These are phyloP conservation scores for Sepioteuthis lessoniana DNA, from an alignment of 2,888 invertebrate genomes.

Conservation along the genomic window DNA sequence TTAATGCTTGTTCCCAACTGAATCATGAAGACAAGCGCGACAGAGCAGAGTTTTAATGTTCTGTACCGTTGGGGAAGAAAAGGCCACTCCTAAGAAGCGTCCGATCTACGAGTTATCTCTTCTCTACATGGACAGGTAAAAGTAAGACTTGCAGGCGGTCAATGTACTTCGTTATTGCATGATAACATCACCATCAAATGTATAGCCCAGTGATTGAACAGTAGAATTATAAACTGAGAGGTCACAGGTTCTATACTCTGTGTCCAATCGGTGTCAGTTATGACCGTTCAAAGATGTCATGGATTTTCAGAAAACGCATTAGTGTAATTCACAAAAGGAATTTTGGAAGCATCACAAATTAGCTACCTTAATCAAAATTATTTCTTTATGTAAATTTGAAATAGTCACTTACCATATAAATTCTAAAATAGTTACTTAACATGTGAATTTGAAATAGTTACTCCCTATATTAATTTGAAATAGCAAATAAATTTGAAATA, in stretches of 20 bases:
- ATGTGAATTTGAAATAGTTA: too few species aligned
- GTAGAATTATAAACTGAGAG: neutral
- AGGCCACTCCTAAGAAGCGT: neutral
- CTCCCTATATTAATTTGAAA: too few species aligned
- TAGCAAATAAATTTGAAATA: too few species aligned
- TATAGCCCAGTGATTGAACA: neutral
- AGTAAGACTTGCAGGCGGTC: neutral
- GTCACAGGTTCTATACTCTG: neutral
- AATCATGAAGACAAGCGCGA: slow-evolving; percentile 36
- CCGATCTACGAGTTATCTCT: neutral
- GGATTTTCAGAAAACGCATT: too few species aligned
- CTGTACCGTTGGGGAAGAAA: slow-evolving; percentile 35
- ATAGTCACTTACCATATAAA: too few species aligned
- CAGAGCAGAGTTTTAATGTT: slow-evolving; percentile 47
- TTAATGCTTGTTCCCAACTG: slow-evolving; percentile 43
- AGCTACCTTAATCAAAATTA: too few species aligned
- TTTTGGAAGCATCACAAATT: too few species aligned
- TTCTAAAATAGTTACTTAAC: too few species aligned
- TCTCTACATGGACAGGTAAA: slow-evolving; percentile 20
- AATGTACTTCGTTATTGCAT: neutral
- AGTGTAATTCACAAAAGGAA: too few species aligned
- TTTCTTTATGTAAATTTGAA: too few species aligned
- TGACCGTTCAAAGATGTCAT: too few species aligned
- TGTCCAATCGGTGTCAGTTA: too few species aligned
- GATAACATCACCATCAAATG: neutral